Percentiles rank a stretch among this genome's conserved stretches.
phyloP scores from a whole-genome alignment of 2,888 invertebrate species.

The Neoascia interrupta region DNA sequence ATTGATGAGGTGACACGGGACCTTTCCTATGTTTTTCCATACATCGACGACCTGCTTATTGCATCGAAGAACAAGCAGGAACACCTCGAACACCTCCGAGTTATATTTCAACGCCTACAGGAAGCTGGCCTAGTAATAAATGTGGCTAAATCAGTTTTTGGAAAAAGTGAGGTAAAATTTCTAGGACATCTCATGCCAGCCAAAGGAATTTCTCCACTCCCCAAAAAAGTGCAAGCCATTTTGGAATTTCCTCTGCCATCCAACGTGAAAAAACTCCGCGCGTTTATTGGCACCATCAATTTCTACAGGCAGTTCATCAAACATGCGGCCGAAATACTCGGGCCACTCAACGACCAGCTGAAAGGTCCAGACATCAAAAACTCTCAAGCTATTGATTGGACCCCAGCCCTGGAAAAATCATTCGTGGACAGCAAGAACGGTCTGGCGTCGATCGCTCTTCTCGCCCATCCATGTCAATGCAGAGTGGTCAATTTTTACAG shows the following conservation, averaged over 20 bases:
- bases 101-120: constrained; percentile 65
- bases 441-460: no score
- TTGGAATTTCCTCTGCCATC: constrained; percentile 26
- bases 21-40: constrained; percentile 38
- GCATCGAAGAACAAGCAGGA: constrained; percentile 18
- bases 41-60: constrained; percentile 35
- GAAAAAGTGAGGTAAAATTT: constrained; percentile 28
- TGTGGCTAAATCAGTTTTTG: constrained; percentile 39
- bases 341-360: constrained; percentile 2
- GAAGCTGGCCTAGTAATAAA: constrained; percentile 70
- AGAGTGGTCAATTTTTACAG: constrained; percentile 27
- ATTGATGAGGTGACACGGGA: constrained; percentile 72
- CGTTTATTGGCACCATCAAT: constrained; percentile 41
- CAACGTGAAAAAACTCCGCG: constrained; percentile 34
- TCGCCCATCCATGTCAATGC: no score
- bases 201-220: constrained; percentile 32
- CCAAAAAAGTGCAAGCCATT: constrained; percentile 29
- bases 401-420: background rate
- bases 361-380: constrained; percentile 4
- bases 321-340: constrained; percentile 22
- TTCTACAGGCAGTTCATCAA: constrained; percentile 44
- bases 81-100: constrained; percentile 68
- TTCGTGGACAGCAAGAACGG: background rate
- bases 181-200: constrained; percentile 41
- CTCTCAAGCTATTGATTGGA: background rate